Evolutionary conservation across 2,888 invertebrate species (phyloP), one percentile per base, ranked within the genome.

Genomic region (Rhagium mordax): DNA sequence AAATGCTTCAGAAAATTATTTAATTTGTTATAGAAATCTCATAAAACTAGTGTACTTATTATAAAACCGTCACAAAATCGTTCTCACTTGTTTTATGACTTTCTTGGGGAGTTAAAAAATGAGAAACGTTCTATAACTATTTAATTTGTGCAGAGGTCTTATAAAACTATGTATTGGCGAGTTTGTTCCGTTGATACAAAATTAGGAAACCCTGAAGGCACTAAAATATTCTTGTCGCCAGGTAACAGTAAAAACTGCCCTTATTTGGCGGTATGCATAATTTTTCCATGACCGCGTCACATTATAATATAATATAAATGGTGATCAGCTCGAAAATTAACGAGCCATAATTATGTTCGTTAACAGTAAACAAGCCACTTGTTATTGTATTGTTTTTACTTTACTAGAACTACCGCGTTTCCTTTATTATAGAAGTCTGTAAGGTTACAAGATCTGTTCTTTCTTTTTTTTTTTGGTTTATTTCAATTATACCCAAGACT

Each of bases 401-500:
- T 21, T 55, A 55, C 21, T n/a, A 55, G 53, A 55, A 55, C 53
- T n/a, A 21, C 21, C 27, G 24, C 27, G 55, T 27, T 57, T 57
- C 55, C 55, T 57, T 15, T 27, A 57, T 27, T 57, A 57, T 57
- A 27, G 27, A 57, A 27, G 27, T 57, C 18, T 10, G 16, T 18
- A 60, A 60, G 59, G 59, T 33, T 33, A 60, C 15, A 33, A 33
- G 59, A 29, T 33, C 59, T 41, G 59, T 20, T 18, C n/a, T 49
- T 49, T 49, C 8, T 49, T 18, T 49, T 15, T 6, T 15, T 7
- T 49, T 49, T 7, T 18, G 49, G n/a, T 60, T 33, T 60, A 41
- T 62, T 62, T 13, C 48, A 47, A 57, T 24, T 24, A 57, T 24
- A 55, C 24, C 16, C 27, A 24, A n/a, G 21, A n/a, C 21, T 24